Evolutionary conservation across 2,888 invertebrate species (phyloP), one percentile per base, ranked within the genome.

Genomic region (Ariolimax columbianus): DNA sequence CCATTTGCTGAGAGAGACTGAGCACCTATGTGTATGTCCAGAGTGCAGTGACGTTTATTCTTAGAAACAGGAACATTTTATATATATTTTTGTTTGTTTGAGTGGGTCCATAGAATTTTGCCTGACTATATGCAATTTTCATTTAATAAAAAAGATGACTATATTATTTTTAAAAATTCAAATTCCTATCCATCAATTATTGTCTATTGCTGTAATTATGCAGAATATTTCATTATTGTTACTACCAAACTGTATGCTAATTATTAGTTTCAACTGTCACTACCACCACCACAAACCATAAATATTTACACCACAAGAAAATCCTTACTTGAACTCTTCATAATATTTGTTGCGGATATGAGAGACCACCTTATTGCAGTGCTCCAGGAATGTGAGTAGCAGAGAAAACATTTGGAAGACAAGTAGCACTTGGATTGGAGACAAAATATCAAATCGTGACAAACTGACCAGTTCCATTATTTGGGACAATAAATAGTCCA

Each of bases 261-360:
- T 55, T 19, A 55, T 55, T 17, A 19, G 23, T 55, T 55, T 55
- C 9, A 17, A 55, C 55, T 55, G 19, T 55, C 17, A 55, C 55
- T 55, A 55, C 55, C 17, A 55, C 55, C 55, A 2, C 23, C 47
- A 55, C 55, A 55, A 55, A 17, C 17, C 7, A 23, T 23, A 38
- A 6, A 55, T 19, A 79, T 26, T 9, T 63, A 19, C 1, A 30
- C 14, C 26, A 26, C n/a, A 72, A 72, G 1, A 33, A 33, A 14
- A 63, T 33, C 3, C 66, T 66, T 89, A 93, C 93, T 92, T 93
- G 89, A 93, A 93, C 84, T 93, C 93, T 87, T 93, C 93, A n/a
- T 89, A 89, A 86, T 92, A 93, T 80, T 91, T 91, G 70, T 90
- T 87, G 36, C 90, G 86, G 40, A 93, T 90, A 80, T 91, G 91